phyloP scores from a whole-genome alignment of 2,113 vertebrate genomes.

The Podocnemis expansa region DNA sequence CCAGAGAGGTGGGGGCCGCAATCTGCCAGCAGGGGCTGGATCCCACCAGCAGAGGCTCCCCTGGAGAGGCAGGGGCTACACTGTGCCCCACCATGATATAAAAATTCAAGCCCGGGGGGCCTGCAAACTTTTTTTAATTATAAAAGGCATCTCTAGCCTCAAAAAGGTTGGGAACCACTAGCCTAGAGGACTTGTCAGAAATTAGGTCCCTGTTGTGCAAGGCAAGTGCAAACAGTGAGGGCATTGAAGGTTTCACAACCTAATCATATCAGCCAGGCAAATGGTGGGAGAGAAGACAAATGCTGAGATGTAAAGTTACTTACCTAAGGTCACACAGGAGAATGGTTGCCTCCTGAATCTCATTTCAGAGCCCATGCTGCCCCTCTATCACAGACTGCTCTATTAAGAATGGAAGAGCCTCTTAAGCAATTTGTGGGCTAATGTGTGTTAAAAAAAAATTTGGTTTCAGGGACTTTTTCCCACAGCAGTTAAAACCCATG shows the following conservation, averaged over 20 bases:
- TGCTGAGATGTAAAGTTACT: neutral
- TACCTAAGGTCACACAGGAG: too few species aligned
- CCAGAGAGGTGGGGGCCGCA: too few species aligned
- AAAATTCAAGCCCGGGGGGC: too few species aligned
- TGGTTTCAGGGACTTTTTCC: neutral
- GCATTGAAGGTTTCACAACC: neutral
- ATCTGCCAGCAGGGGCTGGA: too few species aligned
- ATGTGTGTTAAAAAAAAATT: neutral
- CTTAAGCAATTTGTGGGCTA: neutral
- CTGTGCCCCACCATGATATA: too few species aligned
- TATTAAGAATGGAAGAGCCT: neutral
- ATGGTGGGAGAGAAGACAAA: neutral
- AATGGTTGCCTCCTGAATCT: neutral
- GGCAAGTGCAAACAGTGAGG: neutral
- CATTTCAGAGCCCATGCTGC: neutral
- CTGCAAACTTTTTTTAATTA: too few species aligned
- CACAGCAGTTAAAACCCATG: neutral
- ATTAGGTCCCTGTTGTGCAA: neutral
- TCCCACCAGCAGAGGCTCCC: too few species aligned
- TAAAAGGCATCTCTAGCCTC: too few species aligned
- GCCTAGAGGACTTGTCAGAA: neutral
- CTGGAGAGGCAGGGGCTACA: too few species aligned
- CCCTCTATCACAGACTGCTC: neutral
- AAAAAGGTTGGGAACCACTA: too few species aligned
- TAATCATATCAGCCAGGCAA: neutral